Conservation (phyloP, 2,797 vertebrate genomes). For the Ptychobarbus kaznakovi region DNA sequence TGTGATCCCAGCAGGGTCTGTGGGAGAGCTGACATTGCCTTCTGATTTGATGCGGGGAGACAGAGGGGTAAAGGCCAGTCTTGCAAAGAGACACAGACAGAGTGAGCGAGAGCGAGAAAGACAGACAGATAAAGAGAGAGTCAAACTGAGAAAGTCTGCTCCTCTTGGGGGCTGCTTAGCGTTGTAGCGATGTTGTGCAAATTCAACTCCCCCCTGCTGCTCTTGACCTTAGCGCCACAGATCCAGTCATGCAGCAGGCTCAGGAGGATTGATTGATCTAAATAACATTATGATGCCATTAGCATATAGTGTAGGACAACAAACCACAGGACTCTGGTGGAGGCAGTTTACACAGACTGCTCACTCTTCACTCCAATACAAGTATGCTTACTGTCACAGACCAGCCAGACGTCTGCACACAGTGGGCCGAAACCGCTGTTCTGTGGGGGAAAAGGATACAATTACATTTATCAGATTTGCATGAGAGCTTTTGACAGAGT, state of each 20-base stretch:
- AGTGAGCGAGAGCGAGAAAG: constrained; percentile 44
- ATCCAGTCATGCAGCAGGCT: constrained; percentile 54
- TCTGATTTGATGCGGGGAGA: constrained; percentile 15
- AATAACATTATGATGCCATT: constrained; percentile 79
- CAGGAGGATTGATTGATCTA: constrained; percentile 73
- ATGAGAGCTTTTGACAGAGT: neutral
- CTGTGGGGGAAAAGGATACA: neutral
- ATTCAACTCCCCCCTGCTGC: constrained; percentile 68
- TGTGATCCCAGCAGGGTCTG: constrained; percentile 37
- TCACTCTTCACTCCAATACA: constrained; percentile 33
- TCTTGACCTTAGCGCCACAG: constrained; percentile 74
- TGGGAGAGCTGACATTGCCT: constrained; percentile 18
- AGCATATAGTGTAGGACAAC: constrained; percentile 70
- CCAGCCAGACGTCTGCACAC: constrained; percentile 7
- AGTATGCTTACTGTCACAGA: constrained; percentile 15
- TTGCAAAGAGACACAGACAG: constrained; percentile 27
- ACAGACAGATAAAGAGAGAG: constrained; percentile 47
- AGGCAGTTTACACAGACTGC: constrained; percentile 39
- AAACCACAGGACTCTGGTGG: constrained; percentile 46
- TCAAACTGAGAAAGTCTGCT: constrained; percentile 42
- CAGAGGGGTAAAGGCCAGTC: constrained; percentile 28
- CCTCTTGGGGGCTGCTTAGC: constrained; percentile 62
- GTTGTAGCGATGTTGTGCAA: constrained; percentile 71
- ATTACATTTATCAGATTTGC: constrained; percentile 16
- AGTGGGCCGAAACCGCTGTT: neutral